These are phyloP conservation scores for Pangasius krempfi DNA, from an alignment of 2,797 vertebrate species.

Conservation along the genomic window DNA sequence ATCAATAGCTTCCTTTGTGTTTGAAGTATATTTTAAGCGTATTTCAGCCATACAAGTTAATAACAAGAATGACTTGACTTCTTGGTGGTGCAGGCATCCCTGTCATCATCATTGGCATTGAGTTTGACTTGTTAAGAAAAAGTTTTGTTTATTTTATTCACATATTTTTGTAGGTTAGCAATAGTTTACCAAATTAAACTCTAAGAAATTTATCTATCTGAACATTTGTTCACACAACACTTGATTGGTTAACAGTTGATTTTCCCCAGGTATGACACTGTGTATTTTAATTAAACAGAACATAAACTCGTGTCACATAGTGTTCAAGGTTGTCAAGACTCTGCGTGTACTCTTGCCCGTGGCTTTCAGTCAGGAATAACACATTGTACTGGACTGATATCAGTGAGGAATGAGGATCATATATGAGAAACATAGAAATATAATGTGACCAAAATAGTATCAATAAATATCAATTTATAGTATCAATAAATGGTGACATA, in stretches of 20 bases:
- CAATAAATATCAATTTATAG: neutral
- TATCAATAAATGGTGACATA: neutral
- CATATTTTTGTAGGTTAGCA: neutral
- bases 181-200: neutral
- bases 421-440: neutral
- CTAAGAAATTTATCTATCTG: neutral
- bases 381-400: slow-evolving; percentile 5
- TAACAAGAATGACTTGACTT: neutral
- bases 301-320: neutral
- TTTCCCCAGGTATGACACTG: neutral
- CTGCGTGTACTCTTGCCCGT: neutral
- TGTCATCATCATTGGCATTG: neutral
- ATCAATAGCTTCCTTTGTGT: neutral
- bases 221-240: neutral
- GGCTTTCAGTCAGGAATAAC: slow-evolving; percentile 13
- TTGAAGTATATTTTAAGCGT: neutral
- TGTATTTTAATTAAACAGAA: neutral
- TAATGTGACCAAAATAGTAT: neutral
- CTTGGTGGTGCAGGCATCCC: neutral
- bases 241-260: neutral
- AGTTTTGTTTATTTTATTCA: neutral
- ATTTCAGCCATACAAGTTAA: neutral
- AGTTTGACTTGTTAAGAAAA: neutral
- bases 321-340: neutral
- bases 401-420: neutral